Base-by-base conservation (phyloP, 2,888 invertebrate species). In the Eupithecia inturbata region DNA sequence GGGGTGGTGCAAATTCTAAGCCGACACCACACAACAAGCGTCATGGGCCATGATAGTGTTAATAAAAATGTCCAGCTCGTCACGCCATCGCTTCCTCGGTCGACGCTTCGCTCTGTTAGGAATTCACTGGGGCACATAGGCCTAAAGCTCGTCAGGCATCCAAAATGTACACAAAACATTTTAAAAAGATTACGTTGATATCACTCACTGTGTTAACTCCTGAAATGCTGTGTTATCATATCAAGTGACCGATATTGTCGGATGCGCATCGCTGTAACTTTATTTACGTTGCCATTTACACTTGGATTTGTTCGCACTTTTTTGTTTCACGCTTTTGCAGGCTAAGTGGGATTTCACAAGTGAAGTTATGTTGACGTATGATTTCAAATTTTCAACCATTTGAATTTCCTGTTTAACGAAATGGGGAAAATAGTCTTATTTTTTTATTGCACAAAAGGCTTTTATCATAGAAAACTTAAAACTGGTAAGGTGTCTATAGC, bases 211-310 rank as follows among this genome's bases (percentile, higher is more conserved):
- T 70, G 67, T 19, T 3, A 39, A 7, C 62, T 4, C 1, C 62
- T 36, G 57, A 39, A 66, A 53, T 1, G 26, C 57, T n/a, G 36
- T 67, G 74, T 74, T 68, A 68, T 74, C 73, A 66, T 75, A 71
- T 45, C 67, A 49, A 75, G 67, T 76, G 67, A 74, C 69, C 70
- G 69, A 74, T 76, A 64, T 39, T 57, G 28, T 67, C 53, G 67
- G 39, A 70, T 63, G 45, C 53, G 39, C 41, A 63, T n/a, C 28
- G 62, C 69, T 67, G 33, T 64, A 57, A 22, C 45, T 67, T 74
- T 74, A 77, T 71, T 74, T 68, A 71, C 31, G 45, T 57, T 60
- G 31, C n/a, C 12, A 41, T 67, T 70, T 41, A 62, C 70, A 57
- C 63, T 74, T 26, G 33, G 62, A 41, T 64, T n/a, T 41, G 33